Percentiles rank a stretch among this genome's conserved stretches.
Evolutionary conservation across 2,888 invertebrate species (phyloP).

Genomic region (Teleogryllus oceanicus): DNA sequence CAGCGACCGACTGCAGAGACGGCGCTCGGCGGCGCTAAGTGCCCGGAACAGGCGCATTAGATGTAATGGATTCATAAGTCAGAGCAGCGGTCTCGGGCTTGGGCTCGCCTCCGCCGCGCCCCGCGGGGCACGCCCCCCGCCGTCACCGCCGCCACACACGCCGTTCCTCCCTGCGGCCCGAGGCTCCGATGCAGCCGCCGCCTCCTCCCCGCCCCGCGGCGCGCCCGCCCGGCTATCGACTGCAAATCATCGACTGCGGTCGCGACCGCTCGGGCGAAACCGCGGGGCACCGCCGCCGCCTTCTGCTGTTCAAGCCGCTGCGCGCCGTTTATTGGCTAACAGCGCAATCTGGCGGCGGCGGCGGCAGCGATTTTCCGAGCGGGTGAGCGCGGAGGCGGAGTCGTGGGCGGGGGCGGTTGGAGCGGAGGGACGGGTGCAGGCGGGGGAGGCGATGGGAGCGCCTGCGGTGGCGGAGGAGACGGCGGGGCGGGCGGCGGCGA

Average conservation of each 20-base stretch:
- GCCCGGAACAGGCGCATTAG: conserved; percentile 9
- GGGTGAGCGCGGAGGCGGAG: too few species aligned
- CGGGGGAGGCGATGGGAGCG: too few species aligned
- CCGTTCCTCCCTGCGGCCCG: too few species aligned
- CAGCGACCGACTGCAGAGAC: too few species aligned
- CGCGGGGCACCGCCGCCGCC: too few species aligned
- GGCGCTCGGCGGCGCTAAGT: not conserved
- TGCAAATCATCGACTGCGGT: conserved; percentile 7
- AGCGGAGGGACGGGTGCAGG: too few species aligned
- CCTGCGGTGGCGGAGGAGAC: too few species aligned
- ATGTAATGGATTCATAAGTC: conserved; percentile 18
- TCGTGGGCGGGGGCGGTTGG: too few species aligned
- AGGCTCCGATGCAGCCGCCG: not conserved
- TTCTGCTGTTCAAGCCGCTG: not conserved
- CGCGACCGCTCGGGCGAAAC: not conserved
- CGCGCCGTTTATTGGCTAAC: not conserved
- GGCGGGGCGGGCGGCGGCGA: too few species aligned
- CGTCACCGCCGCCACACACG: too few species aligned
- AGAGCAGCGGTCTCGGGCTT: not conserved
- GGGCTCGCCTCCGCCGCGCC: too few species aligned
- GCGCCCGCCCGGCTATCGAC: not conserved
- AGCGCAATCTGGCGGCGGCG: not conserved
- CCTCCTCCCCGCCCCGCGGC: not conserved
- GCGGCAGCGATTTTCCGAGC: not conserved
- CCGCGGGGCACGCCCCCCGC: too few species aligned